Conservation (phyloP, 2,113 vertebrate genomes). For the Narcine bancroftii region DNA sequence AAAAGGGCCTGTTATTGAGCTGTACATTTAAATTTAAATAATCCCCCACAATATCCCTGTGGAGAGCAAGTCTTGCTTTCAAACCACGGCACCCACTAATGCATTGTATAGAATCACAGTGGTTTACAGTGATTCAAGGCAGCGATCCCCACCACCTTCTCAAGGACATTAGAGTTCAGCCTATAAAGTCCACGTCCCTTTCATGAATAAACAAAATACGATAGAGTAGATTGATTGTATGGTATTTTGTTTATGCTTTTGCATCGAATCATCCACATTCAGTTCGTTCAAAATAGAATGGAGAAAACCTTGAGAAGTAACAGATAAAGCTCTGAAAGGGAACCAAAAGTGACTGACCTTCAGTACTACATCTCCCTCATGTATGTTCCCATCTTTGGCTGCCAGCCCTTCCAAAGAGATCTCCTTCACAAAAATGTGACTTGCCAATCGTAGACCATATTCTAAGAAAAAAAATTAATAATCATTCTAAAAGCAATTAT, state of each 20-base stretch:
- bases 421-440: conserved; percentile 99
- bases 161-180: not conserved
- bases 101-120: too few relatives aligned
- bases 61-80: too few relatives aligned
- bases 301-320: not conserved
- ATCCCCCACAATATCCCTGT: not conserved
- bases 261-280: too few relatives aligned
- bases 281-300: not conserved
- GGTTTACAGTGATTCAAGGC: too few relatives aligned
- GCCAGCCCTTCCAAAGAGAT: conserved; percentile 98
- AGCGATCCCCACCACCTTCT: too few relatives aligned
- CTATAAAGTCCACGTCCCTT: not conserved
- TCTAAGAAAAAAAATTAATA: conserved; percentile 55
- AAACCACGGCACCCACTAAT: too few relatives aligned
- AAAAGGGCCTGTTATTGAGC: too few relatives aligned
- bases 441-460: conserved; percentile 94
- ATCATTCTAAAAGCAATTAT: not conserved
- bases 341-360: conserved; percentile 65
- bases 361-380: conserved; percentile 95
- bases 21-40: too few relatives aligned
- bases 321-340: not conserved
- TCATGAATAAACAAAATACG: too few relatives aligned
- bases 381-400: conserved; percentile 95
- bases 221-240: not conserved
- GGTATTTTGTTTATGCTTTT: too few relatives aligned